Conservation (phyloP, 2,113 vertebrate genomes). For the Procavia capensis region DNA sequence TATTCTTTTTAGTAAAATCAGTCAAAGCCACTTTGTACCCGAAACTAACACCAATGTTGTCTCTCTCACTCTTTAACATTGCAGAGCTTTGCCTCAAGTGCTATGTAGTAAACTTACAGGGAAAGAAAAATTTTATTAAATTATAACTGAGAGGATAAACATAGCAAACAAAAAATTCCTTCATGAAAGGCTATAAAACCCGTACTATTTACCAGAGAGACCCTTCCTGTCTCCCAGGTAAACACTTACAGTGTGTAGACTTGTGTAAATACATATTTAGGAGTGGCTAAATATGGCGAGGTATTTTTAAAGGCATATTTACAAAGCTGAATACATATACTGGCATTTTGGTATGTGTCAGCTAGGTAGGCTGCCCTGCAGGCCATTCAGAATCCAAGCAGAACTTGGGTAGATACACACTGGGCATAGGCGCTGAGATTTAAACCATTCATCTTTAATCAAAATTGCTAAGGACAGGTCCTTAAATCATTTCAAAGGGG, state of each 20-base stretch:
- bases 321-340: conserved; percentile 86
- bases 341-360: conserved; percentile 73
- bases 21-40: conserved; percentile 70
- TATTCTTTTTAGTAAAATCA: conserved; percentile 63
- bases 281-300: conserved; percentile 85
- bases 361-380: conserved; percentile 57
- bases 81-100: conserved; percentile 76
- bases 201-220: conserved; percentile 83
- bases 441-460: conserved; percentile 72
- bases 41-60: conserved; percentile 52
- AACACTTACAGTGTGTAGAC: conserved; percentile 85
- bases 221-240: conserved; percentile 86
- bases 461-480: conserved; percentile 68
- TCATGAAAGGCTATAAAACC: conserved; percentile 83
- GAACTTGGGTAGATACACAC: not conserved
- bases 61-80: conserved; percentile 7
- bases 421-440: conserved; percentile 37
- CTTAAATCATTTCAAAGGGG: conserved; percentile 71
- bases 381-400: conserved; percentile 65
- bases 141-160: conserved; percentile 79
- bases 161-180: conserved; percentile 85
- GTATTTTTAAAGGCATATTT: conserved; percentile 86
- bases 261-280: conserved; percentile 86
- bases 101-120: conserved; percentile 72
- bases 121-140: conserved; percentile 78